Evolutionary conservation across 2,113 vertebrate genomes (phyloP).

Genomic region (Isurus oxyrinchus): DNA sequence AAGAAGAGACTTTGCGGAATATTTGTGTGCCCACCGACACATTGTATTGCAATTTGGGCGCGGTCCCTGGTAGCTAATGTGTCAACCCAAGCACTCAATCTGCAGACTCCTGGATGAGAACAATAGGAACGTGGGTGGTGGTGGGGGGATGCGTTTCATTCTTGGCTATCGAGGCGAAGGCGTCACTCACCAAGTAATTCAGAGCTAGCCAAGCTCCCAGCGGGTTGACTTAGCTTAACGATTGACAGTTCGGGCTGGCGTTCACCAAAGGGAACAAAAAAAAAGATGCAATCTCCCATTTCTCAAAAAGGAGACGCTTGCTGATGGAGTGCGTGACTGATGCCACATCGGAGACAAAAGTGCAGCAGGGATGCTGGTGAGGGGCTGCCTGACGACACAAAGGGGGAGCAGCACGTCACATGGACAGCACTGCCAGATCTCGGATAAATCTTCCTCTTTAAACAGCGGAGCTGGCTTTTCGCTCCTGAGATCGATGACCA

Average conservation of each 20-base stretch:
- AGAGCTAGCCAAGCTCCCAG: background rate
- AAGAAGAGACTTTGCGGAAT: background rate
- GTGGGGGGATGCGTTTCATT: background rate
- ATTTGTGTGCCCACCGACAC: background rate
- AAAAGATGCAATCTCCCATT: background rate
- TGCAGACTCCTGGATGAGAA: background rate
- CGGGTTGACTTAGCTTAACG: background rate
- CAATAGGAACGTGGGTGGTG: background rate
- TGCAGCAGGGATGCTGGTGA: background rate
- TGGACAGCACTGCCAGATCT: background rate
- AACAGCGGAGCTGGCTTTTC: background rate
- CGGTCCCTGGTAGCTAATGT: background rate
- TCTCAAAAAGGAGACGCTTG: background rate
- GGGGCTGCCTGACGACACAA: background rate
- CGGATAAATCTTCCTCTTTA: background rate
- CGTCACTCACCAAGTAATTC: background rate
- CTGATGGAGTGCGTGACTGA: background rate
- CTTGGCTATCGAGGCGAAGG: background rate
- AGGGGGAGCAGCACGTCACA: background rate
- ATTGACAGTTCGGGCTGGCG: background rate
- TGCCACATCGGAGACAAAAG: background rate
- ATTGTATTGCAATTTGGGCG: background rate
- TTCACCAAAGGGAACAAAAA: background rate
- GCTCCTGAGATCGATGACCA: background rate
- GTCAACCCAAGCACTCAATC: background rate